Evolutionary conservation across 2,113 vertebrate genomes (phyloP).

Genomic region (Pelodiscus sinensis): DNA sequence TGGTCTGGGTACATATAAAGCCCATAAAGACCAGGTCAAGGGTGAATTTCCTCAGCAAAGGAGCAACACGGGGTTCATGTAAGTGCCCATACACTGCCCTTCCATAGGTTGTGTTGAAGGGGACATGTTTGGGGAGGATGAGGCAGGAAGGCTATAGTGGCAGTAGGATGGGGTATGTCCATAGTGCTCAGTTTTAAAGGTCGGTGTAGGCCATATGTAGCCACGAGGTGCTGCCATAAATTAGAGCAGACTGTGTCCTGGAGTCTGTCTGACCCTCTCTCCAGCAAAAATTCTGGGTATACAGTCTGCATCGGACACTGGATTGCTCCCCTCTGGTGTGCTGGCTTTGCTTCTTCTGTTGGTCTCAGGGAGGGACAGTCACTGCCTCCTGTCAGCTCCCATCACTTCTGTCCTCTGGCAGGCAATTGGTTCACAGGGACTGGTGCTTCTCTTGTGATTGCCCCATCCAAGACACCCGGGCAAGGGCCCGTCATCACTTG

Average conservation of each 20-base stretch:
- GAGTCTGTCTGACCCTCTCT: neutral
- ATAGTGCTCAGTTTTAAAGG: fast-evolving
- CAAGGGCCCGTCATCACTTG: neutral
- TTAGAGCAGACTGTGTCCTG: neutral
- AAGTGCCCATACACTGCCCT: neutral
- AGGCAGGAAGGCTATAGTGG: neutral
- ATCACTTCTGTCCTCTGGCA: neutral
- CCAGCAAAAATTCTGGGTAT: neutral
- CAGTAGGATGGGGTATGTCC: neutral
- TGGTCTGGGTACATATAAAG: neutral
- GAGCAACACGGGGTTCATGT: neutral
- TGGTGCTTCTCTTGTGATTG: too few relatives aligned
- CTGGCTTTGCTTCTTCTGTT: neutral
- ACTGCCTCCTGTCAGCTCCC: neutral
- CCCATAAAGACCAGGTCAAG: neutral
- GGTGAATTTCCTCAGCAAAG: neutral
- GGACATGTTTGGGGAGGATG: neutral
- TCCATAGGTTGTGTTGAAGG: neutral
- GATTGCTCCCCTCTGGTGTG: neutral
- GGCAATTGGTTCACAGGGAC: neutral
- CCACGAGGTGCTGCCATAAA: fast-evolving
- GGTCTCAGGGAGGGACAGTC: neutral
- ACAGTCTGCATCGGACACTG: fast-evolving
- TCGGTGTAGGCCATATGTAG: fast-evolving
- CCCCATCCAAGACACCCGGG: neutral